A percentile compares a stretch with the other conserved stretches of the same genome.
These are phyloP conservation scores for Alectura lathami DNA, from an alignment of 2,113 vertebrate species.

Conservation along the genomic window DNA sequence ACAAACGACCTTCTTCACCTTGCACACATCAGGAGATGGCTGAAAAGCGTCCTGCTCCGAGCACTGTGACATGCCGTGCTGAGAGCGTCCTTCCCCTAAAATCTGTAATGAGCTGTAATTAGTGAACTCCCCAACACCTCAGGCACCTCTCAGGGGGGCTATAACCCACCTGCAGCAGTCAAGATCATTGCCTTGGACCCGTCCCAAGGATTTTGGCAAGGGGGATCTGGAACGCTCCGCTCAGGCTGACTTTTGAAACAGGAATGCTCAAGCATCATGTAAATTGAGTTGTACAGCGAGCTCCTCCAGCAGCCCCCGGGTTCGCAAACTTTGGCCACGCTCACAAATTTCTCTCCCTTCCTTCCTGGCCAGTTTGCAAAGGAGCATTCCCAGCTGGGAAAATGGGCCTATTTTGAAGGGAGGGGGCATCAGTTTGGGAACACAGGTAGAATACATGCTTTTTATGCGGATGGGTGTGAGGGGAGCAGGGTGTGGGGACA, in stretches of 20 bases:
- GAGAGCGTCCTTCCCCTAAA: slow-evolving; percentile 10
- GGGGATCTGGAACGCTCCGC: background rate
- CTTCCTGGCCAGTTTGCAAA: background rate
- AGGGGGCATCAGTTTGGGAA: background rate
- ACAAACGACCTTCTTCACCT: background rate
- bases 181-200: background rate
- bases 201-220: slow-evolving; percentile 34
- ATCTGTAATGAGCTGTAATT: background rate
- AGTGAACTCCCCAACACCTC: slow-evolving; percentile 41
- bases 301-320: background rate
- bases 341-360: background rate
- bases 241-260: slow-evolving; percentile 18
- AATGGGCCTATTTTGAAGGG: background rate
- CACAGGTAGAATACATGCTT: background rate
- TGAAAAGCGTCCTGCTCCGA: background rate
- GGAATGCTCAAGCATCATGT: background rate
- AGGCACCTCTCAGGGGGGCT: background rate
- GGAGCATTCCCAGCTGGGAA: background rate
- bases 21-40: background rate
- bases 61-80: background rate
- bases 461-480: background rate
- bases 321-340: background rate
- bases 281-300: background rate
- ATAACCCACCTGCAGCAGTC: slow-evolving; percentile 50
- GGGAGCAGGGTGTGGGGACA: background rate